phyloP scores from a whole-genome alignment of 1,140 invertebrate species.

The Gryllus bimaculatus region DNA sequence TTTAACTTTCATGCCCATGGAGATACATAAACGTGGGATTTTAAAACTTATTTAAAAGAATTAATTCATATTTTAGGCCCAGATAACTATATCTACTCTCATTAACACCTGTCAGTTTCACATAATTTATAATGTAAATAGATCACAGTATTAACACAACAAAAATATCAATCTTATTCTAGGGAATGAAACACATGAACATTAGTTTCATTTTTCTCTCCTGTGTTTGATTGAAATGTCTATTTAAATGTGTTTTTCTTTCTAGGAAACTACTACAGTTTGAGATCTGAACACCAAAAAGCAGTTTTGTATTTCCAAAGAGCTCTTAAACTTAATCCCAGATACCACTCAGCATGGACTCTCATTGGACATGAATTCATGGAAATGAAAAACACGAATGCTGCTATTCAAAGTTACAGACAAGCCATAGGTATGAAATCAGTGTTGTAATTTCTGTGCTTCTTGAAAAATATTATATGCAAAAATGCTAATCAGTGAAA shows the following conservation, averaged over 20 bases:
- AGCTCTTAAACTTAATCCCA: slow-evolving; percentile 88
- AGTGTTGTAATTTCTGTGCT: no score
- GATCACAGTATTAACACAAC: no score
- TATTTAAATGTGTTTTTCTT: slow-evolving; percentile 23
- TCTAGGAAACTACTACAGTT: slow-evolving; percentile 94
- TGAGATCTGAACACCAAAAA: slow-evolving; percentile 91
- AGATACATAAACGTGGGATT: no score
- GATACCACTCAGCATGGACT: slow-evolving; percentile 93
- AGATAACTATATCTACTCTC: no score
- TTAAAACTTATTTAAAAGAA: no score
- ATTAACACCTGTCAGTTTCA: no score
- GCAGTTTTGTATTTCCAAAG: slow-evolving; percentile 94
- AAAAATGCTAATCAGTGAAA: neutral
- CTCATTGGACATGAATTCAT: slow-evolving; percentile 98
- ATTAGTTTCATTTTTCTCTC: neutral
- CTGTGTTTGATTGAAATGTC: neutral
- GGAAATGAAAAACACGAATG: slow-evolving; percentile 97
- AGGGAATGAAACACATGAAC: neutral
- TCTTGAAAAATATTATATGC: neutral
- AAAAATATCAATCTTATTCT: neutral
- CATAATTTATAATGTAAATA: no score
- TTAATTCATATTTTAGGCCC: no score
- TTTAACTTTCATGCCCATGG: no score
- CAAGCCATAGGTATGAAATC: slow-evolving; percentile 76
- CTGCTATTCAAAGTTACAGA: slow-evolving; percentile 92